Evolutionary conservation across 2,113 vertebrate species (phyloP), one percentile per base, ranked within the genome.

Genomic region (Macquaria ambigua): DNA sequence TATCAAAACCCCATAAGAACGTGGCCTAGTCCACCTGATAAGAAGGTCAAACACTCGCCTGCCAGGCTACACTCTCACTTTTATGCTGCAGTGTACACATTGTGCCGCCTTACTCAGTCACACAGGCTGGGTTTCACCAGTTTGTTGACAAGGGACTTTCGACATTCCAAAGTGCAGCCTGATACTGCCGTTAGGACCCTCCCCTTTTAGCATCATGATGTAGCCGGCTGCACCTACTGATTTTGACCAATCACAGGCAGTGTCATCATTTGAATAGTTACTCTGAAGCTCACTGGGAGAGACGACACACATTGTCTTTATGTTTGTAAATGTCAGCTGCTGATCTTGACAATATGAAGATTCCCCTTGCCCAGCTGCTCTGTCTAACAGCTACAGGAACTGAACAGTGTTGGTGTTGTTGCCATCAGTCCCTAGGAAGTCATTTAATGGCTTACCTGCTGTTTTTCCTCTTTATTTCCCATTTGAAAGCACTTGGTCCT

Each of bases 141-240:
- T 73, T 81, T 79, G 69, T 58, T 87, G 2, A 71, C 20, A 11
- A 69, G 56, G 72, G 70, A 76, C 85, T 61, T 88, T 78, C 79
- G 78, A 83, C 86, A 77, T 89, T 93, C 85, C 92, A 92, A 89
- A 93, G 91, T 87, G n/a, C 87, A 90, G 88, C 67, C 28, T 79
- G 74, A 82, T 82, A 86, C 86, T 37, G 52, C 41, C 23, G 62
- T 18, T 8, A 0, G 20, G n/a, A 62, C 20, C 66, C 8, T 55
- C 84, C 74, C 79, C 67, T 39, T 23, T 41, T 23, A 25, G 41
- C 21, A 18, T 74, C 76, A 67, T 9, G 7, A 39, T 50, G 14
- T 34, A 28, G 73, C 79, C 66, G n/a, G 73, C 81, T 63, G 4
- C 76, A 64, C 76, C 90, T 76, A 8, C 74, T 70, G 2, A 20